Base-by-base conservation (phyloP, 1,140 invertebrate genomes). In the Trinorchestia longiramus region DNA sequence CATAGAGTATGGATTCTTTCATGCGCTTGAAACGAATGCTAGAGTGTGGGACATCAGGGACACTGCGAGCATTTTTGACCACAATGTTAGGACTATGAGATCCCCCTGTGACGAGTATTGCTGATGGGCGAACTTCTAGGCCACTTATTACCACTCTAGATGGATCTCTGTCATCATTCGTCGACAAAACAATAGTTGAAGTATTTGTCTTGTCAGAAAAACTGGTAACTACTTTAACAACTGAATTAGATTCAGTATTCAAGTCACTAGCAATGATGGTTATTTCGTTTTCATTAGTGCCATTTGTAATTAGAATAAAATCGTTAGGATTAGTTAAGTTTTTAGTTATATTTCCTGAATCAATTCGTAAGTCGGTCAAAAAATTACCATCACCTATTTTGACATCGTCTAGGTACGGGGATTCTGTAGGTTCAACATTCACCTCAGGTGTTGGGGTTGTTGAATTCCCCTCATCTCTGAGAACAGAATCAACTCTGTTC, bases 231-330 rank as follows among this genome's bases (percentile, higher is more conserved):
- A 94, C 92, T 44, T 44, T 43, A 47, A 94, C 92, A 36, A 94
- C 44, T 1, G 92, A 94, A 47, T 44, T 23, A n/a, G 43, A 44
- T 43, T 47, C 44, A 43, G 43, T 11, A 36, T n/a, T 45, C 17
- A 94, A 40, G 40, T 94, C 44, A 47, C 92, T 94, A 23, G 92
- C 92, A 44, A 94, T 45, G 17, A 94, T 94, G 23, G 92, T 94
- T 47, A 94, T 94, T 94, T 94, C 92, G 44, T 47, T 47, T 40
- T 44, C 92, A 45, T 94, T 94, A 19, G 92, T 94, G 43, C 92
- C 92, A 47, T 94, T 94, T 94, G 92, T 94, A 94, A 94, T 94
- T 28, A 94, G 92, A 40, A 94, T 94, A 47, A 94, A 94, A 40
- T 94, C 92, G 40, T 47, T 94, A n/a, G 43, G 0, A 94, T 45